Evolutionary conservation across 2,113 vertebrate genomes (phyloP).

Genomic region (Ammodramus savannarum): DNA sequence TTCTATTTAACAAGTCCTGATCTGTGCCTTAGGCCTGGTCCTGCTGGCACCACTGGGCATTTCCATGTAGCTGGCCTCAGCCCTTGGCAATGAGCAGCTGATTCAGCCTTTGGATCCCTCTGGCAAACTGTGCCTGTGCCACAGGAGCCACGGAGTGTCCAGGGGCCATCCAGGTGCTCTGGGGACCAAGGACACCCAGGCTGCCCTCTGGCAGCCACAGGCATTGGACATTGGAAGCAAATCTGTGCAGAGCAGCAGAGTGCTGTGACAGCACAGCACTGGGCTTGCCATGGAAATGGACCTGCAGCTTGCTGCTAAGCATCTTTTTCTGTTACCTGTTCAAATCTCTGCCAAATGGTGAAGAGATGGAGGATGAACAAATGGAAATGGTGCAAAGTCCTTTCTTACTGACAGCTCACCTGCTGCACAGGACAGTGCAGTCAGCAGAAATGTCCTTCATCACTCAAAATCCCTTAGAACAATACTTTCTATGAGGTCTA

Average conservation of each 20-base stretch:
- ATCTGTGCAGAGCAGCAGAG: neutral
- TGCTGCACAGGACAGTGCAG: neutral
- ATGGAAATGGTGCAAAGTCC: neutral
- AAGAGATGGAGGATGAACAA: neutral
- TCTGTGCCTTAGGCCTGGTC: neutral
- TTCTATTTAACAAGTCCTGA: neutral
- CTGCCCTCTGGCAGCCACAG: neutral
- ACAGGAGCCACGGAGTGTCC: fast-evolving
- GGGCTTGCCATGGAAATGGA: neutral
- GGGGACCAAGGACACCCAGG: neutral
- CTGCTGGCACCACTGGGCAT: neutral
- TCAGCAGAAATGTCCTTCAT: neutral
- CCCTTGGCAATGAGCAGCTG: neutral
- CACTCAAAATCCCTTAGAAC: neutral
- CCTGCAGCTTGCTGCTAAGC: neutral
- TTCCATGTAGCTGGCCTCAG: neutral
- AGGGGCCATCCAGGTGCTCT: neutral
- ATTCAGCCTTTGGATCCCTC: too few relatives aligned
- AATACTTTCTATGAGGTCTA: fast-evolving
- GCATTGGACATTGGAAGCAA: neutral
- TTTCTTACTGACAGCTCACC: neutral
- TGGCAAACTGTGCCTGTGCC: neutral
- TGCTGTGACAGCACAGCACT: neutral
- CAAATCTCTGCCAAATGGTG: neutral
- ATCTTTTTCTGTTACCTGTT: neutral